Percentiles rank a stretch among this genome's conserved stretches.
Conservation (phyloP, 2,113 vertebrate genomes). For the Lepidothrix coronata region DNA sequence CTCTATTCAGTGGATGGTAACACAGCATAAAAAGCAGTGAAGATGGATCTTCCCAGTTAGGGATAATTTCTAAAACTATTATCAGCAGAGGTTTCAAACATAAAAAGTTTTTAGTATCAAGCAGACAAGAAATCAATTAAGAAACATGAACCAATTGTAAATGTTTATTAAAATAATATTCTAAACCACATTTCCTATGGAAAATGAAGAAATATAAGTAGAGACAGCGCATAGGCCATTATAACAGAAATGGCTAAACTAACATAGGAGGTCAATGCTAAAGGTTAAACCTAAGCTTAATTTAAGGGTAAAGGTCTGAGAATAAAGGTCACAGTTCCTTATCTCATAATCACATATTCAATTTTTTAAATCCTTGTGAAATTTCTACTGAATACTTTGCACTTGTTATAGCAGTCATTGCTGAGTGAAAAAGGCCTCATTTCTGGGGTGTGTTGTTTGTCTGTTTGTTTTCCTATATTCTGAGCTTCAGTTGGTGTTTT, state of each 20-base stretch:
- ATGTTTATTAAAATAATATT: background rate
- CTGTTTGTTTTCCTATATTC: background rate
- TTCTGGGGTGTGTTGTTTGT: background rate
- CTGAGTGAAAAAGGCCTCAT: background rate
- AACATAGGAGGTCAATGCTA: background rate
- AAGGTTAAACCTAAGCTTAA: background rate
- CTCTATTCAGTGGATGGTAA: slow-evolving; percentile 2
- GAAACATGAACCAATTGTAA: background rate
- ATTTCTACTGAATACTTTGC: background rate
- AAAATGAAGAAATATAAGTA: background rate
- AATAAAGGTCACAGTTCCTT: background rate
- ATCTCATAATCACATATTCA: background rate
- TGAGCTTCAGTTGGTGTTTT: background rate
- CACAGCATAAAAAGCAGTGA: background rate
- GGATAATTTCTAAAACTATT: background rate
- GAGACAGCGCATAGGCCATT: background rate
- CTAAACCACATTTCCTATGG: background rate
- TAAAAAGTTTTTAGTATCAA: background rate
- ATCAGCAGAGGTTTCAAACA: background rate
- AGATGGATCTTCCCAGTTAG: background rate
- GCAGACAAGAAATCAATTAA: background rate
- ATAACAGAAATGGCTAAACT: background rate
- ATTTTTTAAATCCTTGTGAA: background rate
- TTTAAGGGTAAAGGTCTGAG: background rate
- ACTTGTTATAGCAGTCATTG: background rate